These are phyloP conservation scores for Drosophila putrida DNA, from an alignment of 2,888 invertebrate genomes.

Conservation along the genomic window DNA sequence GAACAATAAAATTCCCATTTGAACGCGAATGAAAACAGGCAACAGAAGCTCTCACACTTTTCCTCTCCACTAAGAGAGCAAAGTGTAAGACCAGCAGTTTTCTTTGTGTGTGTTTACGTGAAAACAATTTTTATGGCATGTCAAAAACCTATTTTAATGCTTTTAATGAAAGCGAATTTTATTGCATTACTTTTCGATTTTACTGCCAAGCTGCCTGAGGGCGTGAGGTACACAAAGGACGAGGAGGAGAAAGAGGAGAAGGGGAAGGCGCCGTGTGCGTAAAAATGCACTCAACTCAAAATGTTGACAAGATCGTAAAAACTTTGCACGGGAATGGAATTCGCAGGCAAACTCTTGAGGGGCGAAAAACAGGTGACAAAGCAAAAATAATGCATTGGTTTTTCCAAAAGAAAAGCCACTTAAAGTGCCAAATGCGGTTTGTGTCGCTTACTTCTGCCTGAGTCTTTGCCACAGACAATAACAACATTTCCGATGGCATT, in stretches of 20 bases:
- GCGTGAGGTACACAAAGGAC: background rate
- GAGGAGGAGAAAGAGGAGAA: background rate
- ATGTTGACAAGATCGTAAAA: conserved; percentile 82
- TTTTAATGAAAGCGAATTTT: conserved; percentile 83
- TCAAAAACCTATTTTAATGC: conserved; percentile 83
- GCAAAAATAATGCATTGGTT: conserved; percentile 53
- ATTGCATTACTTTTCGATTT: conserved; percentile 83
- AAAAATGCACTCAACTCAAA: conserved; percentile 78
- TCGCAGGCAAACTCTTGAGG: conserved; percentile 27
- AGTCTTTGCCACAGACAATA: conserved; percentile 19
- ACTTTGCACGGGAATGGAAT: conserved; percentile 46
- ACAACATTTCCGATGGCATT: conserved; percentile 63
- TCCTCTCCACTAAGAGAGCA: conserved; percentile 4
- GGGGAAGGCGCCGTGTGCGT: conserved; percentile 39
- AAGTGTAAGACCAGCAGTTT: conserved; percentile 71
- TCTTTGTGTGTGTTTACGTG: conserved; percentile 65
- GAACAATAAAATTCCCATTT: conserved; percentile 82
- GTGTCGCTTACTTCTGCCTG: background rate
- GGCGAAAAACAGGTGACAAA: conserved; percentile 78
- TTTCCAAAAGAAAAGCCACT: conserved; percentile 52
- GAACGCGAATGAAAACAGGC: conserved; percentile 45
- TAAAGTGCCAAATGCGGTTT: conserved; percentile 76
- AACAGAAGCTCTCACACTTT: conserved; percentile 29
- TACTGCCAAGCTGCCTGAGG: conserved; percentile 50
- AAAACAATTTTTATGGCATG: conserved; percentile 82